Conservation (phyloP, 1,140 invertebrate genomes). For the Phthorimaea operculella region DNA sequence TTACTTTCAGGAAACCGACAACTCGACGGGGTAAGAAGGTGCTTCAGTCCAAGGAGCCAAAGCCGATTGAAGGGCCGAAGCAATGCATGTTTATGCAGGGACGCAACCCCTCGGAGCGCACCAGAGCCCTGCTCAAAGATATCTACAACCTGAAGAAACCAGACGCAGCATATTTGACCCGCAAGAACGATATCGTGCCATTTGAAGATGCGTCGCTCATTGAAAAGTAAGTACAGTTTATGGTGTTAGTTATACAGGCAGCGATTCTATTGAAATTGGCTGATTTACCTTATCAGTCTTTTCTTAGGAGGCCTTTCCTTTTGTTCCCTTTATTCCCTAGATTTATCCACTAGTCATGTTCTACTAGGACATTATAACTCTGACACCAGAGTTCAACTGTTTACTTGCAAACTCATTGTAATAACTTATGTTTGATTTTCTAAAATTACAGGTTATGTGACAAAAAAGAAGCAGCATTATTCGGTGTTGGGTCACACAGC, state of each 20-base stretch:
- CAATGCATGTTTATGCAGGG: constrained; percentile 88
- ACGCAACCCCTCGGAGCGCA: constrained; percentile 81
- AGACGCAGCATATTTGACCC: constrained; percentile 78
- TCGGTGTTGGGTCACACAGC: constrained; percentile 89
- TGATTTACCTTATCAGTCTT: too few species aligned
- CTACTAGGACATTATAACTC: too few species aligned
- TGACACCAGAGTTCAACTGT: too few species aligned
- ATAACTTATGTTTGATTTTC: too few species aligned
- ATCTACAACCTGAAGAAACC: constrained; percentile 90
- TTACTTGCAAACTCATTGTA: too few species aligned
- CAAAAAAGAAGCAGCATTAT: constrained; percentile 90
- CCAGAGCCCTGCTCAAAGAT: constrained; percentile 86
- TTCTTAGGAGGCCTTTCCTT: too few species aligned
- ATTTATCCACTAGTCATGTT: too few species aligned
- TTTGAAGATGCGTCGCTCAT: constrained; percentile 87
- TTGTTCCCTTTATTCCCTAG: too few species aligned
- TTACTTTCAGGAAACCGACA: constrained; percentile 83
- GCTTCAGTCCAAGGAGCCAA: constrained; percentile 83
- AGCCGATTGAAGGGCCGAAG: constrained; percentile 91
- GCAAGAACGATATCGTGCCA: constrained; percentile 86
- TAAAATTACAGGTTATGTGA: constrained; percentile 72
- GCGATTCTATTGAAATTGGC: too few species aligned
- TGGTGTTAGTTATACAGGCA: constrained; percentile 4
- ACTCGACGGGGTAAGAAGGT: constrained; percentile 89
- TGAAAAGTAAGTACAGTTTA: constrained; percentile 72